Evolutionary conservation across 1,140 invertebrate species (phyloP), one percentile per base, ranked within the genome.

Genomic region (Drosophila orosa): DNA sequence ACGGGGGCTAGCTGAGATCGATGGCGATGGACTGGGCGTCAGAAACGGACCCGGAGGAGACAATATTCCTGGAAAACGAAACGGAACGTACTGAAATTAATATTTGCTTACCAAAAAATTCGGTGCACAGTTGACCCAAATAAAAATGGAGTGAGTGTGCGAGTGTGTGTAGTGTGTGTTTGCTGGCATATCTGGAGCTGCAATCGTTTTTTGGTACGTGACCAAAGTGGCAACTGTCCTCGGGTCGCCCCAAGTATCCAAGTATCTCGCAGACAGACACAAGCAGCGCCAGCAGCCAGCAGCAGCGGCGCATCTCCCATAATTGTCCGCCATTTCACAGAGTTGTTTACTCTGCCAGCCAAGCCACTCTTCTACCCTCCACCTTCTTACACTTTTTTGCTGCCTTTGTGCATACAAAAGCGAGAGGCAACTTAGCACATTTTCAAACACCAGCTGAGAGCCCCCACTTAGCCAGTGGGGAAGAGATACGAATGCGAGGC

Each of bases 11-110:
- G 91, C 91, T 87, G 91, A 92, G 72, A 92, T 92, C 79, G 91
- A 92, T 90, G 91, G 91, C 81, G 91, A 92, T 83, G 91, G 91
- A 81, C 91, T 92, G 84, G 91, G 91, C 84, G 91, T 92, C 80
- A 92, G 82, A 92, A 92, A 92, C 86, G 91, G 91, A 91, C 91
- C 91, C 90, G 91, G 90, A 92, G 91, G 91, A 91, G 91, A 92
- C 79, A 92, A 89, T 91, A 92, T 92, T 92, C 91, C 91, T 92
- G 63, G n/a, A 84, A 87, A 77, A 56, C 55, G n/a, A 66, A 55
- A 60, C 29, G 27, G 48, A 69, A 27, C 48, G 31, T 12, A 27
- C 25, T 27, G 65, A 67, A 67, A 59, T 58, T 52, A 48, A 73
- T 63, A 54, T 54, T 67, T 76, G 63, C 40, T 59, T 55, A 59